These are phyloP conservation scores for Nematolebias whitei DNA, from an alignment of 2,113 vertebrate genomes.

Conservation along the genomic window DNA sequence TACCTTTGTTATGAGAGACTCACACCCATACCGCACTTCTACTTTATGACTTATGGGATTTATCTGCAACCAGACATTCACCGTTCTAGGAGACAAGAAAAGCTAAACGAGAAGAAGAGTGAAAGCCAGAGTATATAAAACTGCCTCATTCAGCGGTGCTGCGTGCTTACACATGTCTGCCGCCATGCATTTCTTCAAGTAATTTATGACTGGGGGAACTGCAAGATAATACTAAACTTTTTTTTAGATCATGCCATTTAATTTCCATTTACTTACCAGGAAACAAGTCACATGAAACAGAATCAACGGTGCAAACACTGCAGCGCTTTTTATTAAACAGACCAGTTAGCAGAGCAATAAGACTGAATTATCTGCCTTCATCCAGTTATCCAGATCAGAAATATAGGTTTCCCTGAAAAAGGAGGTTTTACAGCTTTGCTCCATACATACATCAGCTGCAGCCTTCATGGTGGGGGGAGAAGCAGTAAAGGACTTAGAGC, in stretches of 20 bases:
- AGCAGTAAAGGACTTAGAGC: slow-evolving; percentile 44
- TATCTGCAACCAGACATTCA: slow-evolving; percentile 3
- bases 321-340: no score
- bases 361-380: slow-evolving; percentile 31
- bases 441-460: slow-evolving; percentile 13
- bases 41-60: slow-evolving; percentile 9
- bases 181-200: background rate
- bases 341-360: no score
- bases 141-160: background rate
- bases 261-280: background rate
- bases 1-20: slow-evolving; percentile 10
- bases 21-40: slow-evolving; percentile 13
- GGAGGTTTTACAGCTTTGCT: no score
- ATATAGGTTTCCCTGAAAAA: no score
- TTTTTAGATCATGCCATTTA: background rate
- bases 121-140: slow-evolving; percentile 3
- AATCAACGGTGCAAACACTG: background rate
- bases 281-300: background rate
- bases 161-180: no score
- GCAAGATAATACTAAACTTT: background rate
- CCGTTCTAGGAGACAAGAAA: slow-evolving; percentile 8
- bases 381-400: slow-evolving; percentile 12
- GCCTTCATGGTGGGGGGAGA: slow-evolving; percentile 48
- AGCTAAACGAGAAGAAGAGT: background rate
- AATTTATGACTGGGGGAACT: background rate